Percentiles rank a stretch among this genome's conserved stretches.
Conservation (phyloP, 2,113 vertebrate genomes). For the Oreochromis spilurus region DNA sequence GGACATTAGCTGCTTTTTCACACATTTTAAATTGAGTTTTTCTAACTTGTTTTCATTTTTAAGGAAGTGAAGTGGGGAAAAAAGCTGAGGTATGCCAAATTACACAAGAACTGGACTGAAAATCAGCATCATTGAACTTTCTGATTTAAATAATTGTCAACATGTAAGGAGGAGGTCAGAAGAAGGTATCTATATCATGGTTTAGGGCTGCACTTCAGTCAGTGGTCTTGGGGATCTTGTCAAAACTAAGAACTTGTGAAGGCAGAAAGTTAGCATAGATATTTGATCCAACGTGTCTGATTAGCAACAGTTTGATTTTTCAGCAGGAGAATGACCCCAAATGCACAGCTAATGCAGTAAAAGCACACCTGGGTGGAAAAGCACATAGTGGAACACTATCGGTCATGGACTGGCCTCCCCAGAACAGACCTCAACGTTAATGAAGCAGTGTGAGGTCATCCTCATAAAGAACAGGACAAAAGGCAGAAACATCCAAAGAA, state of each 20-base stretch:
- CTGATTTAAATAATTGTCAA: background rate
- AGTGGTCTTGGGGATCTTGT: no score
- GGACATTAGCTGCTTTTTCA: background rate
- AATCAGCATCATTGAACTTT: background rate
- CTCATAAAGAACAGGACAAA: background rate
- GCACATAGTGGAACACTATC: background rate
- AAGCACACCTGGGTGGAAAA: background rate
- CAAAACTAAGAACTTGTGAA: background rate
- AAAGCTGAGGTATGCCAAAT: background rate
- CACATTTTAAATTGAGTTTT: background rate
- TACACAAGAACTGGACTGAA: background rate
- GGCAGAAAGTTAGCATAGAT: background rate
- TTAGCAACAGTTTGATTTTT: background rate
- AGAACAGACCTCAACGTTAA: background rate
- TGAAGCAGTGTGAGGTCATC: background rate
- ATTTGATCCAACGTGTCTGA: background rate
- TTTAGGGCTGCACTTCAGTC: no score
- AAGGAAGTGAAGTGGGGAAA: background rate
- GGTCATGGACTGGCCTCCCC: background rate
- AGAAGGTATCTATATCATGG: no score
- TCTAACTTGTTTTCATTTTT: background rate
- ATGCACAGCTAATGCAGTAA: background rate
- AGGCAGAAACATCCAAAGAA: background rate
- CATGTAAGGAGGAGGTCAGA: background rate
- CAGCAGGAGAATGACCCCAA: background rate